Conservation (phyloP, 2,113 vertebrate species). For the Brevimyrus niger region DNA sequence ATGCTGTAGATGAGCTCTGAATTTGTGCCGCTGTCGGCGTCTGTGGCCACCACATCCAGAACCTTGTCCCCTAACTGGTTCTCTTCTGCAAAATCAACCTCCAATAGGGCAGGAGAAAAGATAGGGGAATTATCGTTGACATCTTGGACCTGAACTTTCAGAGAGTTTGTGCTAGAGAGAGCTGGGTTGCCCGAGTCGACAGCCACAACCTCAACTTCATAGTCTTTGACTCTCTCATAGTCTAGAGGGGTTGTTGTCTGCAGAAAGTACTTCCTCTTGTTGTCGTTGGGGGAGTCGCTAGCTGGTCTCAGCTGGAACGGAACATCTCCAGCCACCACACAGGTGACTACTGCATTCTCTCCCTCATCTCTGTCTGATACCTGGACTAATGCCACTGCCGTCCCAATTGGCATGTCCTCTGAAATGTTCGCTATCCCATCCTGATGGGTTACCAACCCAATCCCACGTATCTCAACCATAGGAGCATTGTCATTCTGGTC, state of each 20-base stretch:
- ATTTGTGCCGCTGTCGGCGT: conserved; percentile 90
- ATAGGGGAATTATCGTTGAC: conserved; percentile 90
- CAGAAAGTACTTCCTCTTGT: conserved; percentile 96
- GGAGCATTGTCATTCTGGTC: conserved; percentile 96
- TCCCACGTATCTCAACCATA: conserved; percentile 90
- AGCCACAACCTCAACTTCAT: conserved; percentile 88
- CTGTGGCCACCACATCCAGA: conserved; percentile 78
- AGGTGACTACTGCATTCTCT: conserved; percentile 94
- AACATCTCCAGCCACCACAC: conserved; percentile 89
- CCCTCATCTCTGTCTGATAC: conserved; percentile 96
- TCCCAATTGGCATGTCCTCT: conserved; percentile 90
- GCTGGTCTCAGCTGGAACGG: conserved; percentile 90
- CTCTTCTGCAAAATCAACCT: conserved; percentile 88
- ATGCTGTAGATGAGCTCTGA: conserved; percentile 85
- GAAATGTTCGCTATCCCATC: conserved; percentile 94
- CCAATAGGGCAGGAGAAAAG: conserved; percentile 82
- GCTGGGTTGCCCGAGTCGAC: conserved; percentile 95
- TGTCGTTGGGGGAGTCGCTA: conserved; percentile 85
- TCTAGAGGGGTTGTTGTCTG: conserved; percentile 93
- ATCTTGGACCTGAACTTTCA: conserved; percentile 91
- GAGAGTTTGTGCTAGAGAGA: conserved; percentile 91
- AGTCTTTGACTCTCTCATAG: conserved; percentile 83
- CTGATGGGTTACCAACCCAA: conserved; percentile 89
- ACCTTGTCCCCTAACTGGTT: conserved; percentile 83
- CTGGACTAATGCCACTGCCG: conserved; percentile 91